Percentiles rank a stretch among this genome's conserved stretches.
These are phyloP conservation scores for Centroberyx gerrardi DNA, from an alignment of 2,797 vertebrate species.

Conservation along the genomic window DNA sequence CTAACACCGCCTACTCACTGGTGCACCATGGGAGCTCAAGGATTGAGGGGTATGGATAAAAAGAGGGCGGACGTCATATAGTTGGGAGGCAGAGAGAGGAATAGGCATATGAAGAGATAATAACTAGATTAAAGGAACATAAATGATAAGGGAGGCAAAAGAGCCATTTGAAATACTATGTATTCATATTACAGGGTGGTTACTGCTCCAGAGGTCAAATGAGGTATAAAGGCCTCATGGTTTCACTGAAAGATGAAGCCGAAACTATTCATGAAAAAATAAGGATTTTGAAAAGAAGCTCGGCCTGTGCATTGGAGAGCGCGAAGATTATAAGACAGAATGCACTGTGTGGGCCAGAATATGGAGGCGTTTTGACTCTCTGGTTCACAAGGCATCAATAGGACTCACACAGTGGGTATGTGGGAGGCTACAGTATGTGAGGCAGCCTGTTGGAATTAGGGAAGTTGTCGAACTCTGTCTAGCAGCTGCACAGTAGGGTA, in stretches of 20 bases:
- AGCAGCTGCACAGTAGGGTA: neutral
- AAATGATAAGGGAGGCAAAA: conserved; percentile 43
- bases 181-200: conserved; percentile 14
- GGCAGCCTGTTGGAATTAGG: neutral
- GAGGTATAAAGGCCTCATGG: conserved; percentile 31
- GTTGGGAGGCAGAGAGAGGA: conserved; percentile 22
- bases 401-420: neutral
- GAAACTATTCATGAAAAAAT: conserved; percentile 20
- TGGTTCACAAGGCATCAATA: neutral
- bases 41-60: conserved; percentile 29
- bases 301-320: conserved; percentile 5
- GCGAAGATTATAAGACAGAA: neutral
- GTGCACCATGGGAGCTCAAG: conserved; percentile 1
- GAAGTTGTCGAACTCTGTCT: neutral
- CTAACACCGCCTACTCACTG: conserved; percentile 23
- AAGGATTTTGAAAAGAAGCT: conserved; percentile 8
- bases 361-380: neutral
- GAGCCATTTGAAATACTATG: conserved; percentile 47
- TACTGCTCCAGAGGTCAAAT: conserved; percentile 48
- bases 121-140: conserved; percentile 49
- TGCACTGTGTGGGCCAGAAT: neutral
- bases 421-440: neutral
- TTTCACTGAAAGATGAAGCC: conserved; percentile 37
- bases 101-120: conserved; percentile 42
- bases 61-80: neutral